phyloP scores from a whole-genome alignment of 2,113 vertebrate species.

The Todiramphus chloris region DNA sequence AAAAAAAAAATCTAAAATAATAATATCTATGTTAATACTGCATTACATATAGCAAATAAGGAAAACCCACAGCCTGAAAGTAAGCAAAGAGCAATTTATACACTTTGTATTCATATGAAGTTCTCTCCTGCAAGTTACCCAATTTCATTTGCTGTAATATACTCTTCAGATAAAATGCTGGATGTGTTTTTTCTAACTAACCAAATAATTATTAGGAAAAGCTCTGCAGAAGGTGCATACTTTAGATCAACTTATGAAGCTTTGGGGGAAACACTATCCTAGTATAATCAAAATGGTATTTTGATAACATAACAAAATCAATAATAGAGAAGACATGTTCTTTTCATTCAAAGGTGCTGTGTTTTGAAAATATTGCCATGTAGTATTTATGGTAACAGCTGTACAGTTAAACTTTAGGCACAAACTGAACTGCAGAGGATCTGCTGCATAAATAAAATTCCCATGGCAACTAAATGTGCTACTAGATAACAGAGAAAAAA shows the following conservation, averaged over 20 bases:
- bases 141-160: not conserved
- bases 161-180: constrained; percentile 5
- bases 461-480: constrained; percentile 89
- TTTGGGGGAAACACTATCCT: constrained; percentile 35
- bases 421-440: constrained; percentile 83
- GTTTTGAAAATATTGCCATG: constrained; percentile 81
- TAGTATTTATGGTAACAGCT: constrained; percentile 81
- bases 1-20: not conserved
- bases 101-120: not conserved
- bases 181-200: not conserved
- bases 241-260: constrained; percentile 42
- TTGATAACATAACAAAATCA: constrained; percentile 69
- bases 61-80: not conserved
- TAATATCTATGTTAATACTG: not conserved
- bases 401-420: constrained; percentile 84
- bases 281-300: constrained; percentile 58
- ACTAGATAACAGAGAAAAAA: constrained; percentile 86
- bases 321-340: constrained; percentile 65
- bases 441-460: constrained; percentile 88
- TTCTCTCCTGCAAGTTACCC: not conserved
- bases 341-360: constrained; percentile 74
- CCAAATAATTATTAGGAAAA: constrained; percentile 34
- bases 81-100: not conserved
- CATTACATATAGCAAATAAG: not conserved
- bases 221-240: not conserved